Conservation (phyloP, 2,113 vertebrate species). For the Atractosteus spatula region DNA sequence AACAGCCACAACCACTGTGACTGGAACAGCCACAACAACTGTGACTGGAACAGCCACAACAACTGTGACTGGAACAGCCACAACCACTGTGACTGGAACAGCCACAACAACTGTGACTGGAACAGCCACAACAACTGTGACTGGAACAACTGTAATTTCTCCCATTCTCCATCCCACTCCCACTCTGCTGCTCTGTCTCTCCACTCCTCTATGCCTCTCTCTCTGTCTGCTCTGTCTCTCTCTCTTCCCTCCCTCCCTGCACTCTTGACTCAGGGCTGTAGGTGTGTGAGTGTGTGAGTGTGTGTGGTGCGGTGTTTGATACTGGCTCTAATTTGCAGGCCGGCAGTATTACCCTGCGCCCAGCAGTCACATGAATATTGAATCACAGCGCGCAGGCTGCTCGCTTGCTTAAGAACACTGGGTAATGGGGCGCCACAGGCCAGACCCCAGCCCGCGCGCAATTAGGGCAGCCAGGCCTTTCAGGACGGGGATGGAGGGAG, state of each 20-base stretch:
- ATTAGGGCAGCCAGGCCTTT: conserved; percentile 72
- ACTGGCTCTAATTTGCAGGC: too few relatives aligned
- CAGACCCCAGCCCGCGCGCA: conserved; percentile 80
- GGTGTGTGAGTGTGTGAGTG: too few relatives aligned
- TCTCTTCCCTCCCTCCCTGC: conserved; percentile 20
- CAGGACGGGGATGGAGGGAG: conserved; percentile 76
- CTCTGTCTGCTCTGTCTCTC: conserved; percentile 33
- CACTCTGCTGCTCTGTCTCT: not conserved
- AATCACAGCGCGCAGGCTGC: conserved; percentile 74
- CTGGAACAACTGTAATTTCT: too few relatives aligned
- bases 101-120: too few relatives aligned
- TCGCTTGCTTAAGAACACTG: conserved; percentile 82
- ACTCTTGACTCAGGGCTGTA: not conserved
- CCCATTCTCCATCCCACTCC: not conserved
- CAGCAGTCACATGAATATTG: conserved; percentile 82
- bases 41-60: too few relatives aligned
- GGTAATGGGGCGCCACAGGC: conserved; percentile 80
- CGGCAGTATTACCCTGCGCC: too few relatives aligned
- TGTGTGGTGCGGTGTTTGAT: too few relatives aligned
- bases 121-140: too few relatives aligned
- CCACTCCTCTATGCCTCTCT: conserved; percentile 31
- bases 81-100: too few relatives aligned
- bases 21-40: too few relatives aligned
- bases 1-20: too few relatives aligned
- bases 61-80: too few relatives aligned